Conservation (phyloP, 2,113 vertebrate species). For the Rattus norvegicus region GRCr8 NC_086035.1:12826501-12827000, state of each 20-base stretch:
- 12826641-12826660: background rate
- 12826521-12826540: conserved; percentile 27
- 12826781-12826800: background rate
- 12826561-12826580: background rate
- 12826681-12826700: background rate
- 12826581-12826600: background rate
- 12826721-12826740: background rate
- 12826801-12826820: background rate
- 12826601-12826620: background rate
- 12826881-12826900: background rate
- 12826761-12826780: background rate
- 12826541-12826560: background rate
- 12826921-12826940: background rate
- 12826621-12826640: background rate
- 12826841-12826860: background rate
- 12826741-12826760: background rate
- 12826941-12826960: too few relatives aligned
- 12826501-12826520: background rate
- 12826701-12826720: background rate
- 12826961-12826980: too few relatives aligned
- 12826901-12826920: background rate
- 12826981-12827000: background rate
- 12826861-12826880: background rate
- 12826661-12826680: background rate
- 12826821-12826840: too few relatives aligned